Evolutionary conservation across 2,888 invertebrate species (phyloP), one percentile per base, ranked within the genome.

Genomic region (Brenthis hecate): DNA sequence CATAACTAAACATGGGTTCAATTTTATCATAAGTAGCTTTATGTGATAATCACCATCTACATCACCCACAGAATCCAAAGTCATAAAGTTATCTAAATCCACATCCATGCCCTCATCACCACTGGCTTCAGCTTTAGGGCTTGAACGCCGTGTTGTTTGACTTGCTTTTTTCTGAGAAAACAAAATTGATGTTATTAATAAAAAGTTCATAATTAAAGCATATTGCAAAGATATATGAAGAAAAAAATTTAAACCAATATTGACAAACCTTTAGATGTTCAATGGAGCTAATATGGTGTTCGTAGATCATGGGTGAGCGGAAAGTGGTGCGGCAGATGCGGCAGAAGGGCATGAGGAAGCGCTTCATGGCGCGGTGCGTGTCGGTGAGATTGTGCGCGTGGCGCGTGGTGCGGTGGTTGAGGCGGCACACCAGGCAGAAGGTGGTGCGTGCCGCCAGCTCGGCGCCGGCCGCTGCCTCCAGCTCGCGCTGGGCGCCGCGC

Each of bases 41-140:
- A 43, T 36, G 16, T 6, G 19, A 65, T 51, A 67, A 84, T 89
- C 89, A 95, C 95, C 96, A 87, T 97, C 97, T 32, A 96, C 96
- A 86, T 97, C 97, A 8, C 97, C 97, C 47, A 97, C 96, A 3
- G 97, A 97, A 86, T 97, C 97, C n/a, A 97, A 94, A 0, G 97
- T 97, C 94, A 97, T 96, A 81, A 97, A 97, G 81, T 97, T 96
- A 75, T 97, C 97, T 74, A 97, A 92, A 88, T 96, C 96, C 5
- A 96, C 94, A 82, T 96, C 95, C 85, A 95, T 95, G 60, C 94
- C 94, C 75, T 95, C 95, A 76, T 96, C 96, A 28, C 95, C 96
- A 70, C 94, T 94, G 66, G 94, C 96, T 19, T 94, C 95, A 56
- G 94, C 94, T 74, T 94, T 94, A 3, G 93, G 93, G 64, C 93